Evolutionary conservation across 2,113 vertebrate species (phyloP).

Genomic region (Natator depressus): DNA sequence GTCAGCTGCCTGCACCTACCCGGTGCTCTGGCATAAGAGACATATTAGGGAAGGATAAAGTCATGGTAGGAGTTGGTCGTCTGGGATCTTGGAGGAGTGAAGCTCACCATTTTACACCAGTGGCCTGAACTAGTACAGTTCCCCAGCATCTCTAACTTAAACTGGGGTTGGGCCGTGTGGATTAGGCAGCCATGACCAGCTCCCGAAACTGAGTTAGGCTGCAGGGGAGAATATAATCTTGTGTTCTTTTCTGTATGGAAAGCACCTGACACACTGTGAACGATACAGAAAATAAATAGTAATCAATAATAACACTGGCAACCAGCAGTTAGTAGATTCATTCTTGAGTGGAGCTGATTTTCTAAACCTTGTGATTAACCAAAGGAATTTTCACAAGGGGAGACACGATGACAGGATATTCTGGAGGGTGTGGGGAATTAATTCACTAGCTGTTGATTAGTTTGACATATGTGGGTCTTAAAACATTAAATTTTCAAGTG

Average conservation of each 20-base stretch:
- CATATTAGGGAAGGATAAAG: not conserved
- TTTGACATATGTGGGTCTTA: not conserved
- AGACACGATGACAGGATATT: not conserved
- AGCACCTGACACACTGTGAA: not conserved
- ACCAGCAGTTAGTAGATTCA: not conserved
- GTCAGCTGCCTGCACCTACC: not conserved
- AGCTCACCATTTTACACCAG: not conserved
- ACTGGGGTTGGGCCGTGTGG: not conserved
- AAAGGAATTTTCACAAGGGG: slow-evolving; percentile 10
- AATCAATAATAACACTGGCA: slow-evolving; percentile 2
- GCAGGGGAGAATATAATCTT: not conserved
- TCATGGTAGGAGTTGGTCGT: not conserved
- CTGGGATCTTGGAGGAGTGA: not conserved
- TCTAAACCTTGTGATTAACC: slow-evolving; percentile 37
- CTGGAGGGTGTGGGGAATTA: not conserved
- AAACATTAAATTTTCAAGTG: not conserved
- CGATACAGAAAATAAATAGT: not conserved
- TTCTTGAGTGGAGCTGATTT: slow-evolving; percentile 21
- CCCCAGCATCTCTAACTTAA: not conserved
- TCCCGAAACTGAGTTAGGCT: not conserved
- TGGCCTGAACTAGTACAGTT: not conserved
- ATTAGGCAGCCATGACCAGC: not conserved
- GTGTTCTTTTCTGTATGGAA: not conserved
- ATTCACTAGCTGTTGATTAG: slow-evolving; percentile 7
- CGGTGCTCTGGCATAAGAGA: not conserved